Evolutionary conservation across 2,797 vertebrate species (phyloP), one percentile per base, ranked within the genome.

Genomic region (Pogoniulus pusillus): DNA sequence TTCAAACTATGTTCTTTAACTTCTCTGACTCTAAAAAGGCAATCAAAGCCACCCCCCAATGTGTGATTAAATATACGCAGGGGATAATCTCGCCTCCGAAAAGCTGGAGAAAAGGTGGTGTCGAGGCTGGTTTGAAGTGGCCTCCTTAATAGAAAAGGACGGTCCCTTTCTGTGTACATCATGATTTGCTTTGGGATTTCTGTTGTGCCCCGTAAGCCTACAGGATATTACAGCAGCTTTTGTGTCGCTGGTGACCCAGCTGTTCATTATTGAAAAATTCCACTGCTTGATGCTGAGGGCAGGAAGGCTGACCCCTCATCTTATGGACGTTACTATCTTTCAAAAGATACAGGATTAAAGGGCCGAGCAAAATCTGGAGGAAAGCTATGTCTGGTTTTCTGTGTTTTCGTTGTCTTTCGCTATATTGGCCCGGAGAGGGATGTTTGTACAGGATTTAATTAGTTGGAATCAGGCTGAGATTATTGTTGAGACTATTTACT

Each of bases 201-300:
- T 95, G 94, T 95, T 94, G 96, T 98, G 98, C 98, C 98, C 97
- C 96, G 96, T 98, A 98, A 98, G 98, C 98, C 98, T 98, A 98
- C 98, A 98, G 98, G 98, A 99, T 99, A 99, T 99, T 99, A 98
- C 98, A 97, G 97, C 95, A 97, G 98, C 98, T 99, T 98, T 99
- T 98, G 98, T 98, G 98, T 98, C 97, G 98, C 98, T 98, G 98
- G 98, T 98, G 98, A 98, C 98, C 98, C 98, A 99, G 98, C 98
- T 99, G 98, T 98, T 98, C 98, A 98, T 99, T 99, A 99, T 99
- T 99, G 98, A 99, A 99, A 99, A 99, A 99, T 99, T 99, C 98
- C 98, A 98, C 97, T 97, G 98, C 98, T 98, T 97, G 95, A 98
- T 97, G 97, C 97, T 97, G 97, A 98, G 98, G 98, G 98, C 98